These are phyloP conservation scores for Ammodytes dubius DNA, from an alignment of 2,113 vertebrate genomes.

Conservation along the genomic window DNA sequence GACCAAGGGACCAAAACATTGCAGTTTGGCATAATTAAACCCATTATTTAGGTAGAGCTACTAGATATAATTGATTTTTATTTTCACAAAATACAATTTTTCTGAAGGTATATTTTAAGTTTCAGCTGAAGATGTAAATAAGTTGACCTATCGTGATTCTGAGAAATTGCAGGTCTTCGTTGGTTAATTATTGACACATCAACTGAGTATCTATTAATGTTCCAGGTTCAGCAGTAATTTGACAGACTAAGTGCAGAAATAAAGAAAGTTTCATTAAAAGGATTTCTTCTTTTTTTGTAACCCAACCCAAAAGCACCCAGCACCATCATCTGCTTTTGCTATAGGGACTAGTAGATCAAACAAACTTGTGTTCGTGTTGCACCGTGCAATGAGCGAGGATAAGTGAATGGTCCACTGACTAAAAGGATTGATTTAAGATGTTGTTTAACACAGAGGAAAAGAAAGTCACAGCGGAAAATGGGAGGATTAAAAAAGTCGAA, in stretches of 20 bases:
- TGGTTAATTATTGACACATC: background rate
- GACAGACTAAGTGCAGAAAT: background rate
- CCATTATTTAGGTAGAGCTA: background rate
- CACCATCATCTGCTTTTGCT: slow-evolving; percentile 10
- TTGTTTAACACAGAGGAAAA: background rate
- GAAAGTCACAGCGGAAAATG: background rate
- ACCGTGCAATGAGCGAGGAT: background rate
- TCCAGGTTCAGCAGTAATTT: background rate
- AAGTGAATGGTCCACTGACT: background rate
- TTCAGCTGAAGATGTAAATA: background rate
- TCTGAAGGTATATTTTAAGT: background rate
- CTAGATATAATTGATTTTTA: background rate
- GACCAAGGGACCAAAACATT: background rate
- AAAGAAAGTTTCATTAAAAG: background rate
- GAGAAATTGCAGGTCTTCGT: background rate
- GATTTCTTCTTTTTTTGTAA: background rate
- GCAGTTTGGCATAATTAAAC: background rate
- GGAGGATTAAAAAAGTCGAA: background rate
- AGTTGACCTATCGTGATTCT: background rate
- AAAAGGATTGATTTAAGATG: background rate
- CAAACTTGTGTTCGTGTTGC: background rate
- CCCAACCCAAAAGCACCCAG: background rate
- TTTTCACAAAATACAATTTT: background rate
- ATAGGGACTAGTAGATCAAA: background rate
- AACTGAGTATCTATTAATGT: background rate